A percentile compares a stretch with the other conserved stretches of the same genome.
Conservation (phyloP, 2,797 vertebrate genomes). For the Pseudocheirus occidentalis region DNA sequence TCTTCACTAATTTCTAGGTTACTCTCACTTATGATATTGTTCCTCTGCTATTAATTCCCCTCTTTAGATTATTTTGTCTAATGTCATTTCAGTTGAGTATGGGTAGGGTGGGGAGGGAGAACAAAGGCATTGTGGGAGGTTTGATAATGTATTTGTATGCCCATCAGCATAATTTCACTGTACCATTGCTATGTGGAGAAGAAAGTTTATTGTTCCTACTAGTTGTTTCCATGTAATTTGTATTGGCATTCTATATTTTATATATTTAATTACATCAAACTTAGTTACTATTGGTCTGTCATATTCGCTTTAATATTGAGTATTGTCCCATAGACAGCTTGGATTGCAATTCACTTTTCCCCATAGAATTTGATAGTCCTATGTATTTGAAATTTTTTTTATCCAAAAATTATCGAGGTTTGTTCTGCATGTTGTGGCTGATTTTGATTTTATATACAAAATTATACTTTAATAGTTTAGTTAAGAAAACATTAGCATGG, state of each 20-base stretch:
- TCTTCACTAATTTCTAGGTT: background rate
- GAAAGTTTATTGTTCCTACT: background rate
- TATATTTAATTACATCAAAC: background rate
- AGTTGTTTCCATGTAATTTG: constrained; percentile 32
- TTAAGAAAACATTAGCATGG: background rate
- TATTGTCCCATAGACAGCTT: constrained; percentile 13
- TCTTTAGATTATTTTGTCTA: background rate
- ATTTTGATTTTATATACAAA: constrained; percentile 31
- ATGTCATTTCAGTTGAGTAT: background rate
- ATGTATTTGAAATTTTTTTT: background rate
- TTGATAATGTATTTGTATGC: background rate
- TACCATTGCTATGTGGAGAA: background rate
- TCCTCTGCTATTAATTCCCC: background rate
- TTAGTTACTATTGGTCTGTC: constrained; percentile 11
- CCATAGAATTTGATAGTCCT: constrained; percentile 22
- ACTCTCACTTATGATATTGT: background rate
- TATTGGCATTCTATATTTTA: constrained; percentile 20
- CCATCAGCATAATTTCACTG: background rate
- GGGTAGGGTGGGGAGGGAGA: background rate
- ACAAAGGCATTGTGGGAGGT: background rate
- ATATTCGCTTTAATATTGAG: constrained; percentile 21
- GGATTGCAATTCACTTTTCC: background rate
- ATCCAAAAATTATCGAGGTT: background rate
- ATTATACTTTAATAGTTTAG: constrained; percentile 4
- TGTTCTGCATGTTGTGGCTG: background rate